Conservation (phyloP, 2,888 invertebrate genomes). For the Andrena haemorrhoa region DNA sequence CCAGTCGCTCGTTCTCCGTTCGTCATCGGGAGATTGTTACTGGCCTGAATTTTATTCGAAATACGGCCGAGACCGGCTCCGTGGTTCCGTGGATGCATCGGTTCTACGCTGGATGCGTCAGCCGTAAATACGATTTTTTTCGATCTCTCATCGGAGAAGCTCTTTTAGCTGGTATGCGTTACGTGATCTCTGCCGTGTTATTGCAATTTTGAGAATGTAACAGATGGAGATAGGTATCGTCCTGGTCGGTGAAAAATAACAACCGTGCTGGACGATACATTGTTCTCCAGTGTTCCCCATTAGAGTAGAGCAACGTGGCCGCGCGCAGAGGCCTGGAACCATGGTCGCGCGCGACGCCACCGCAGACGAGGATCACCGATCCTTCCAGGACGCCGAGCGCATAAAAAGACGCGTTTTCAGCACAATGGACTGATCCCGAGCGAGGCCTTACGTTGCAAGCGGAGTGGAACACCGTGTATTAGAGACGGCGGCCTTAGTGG, state of each 20-base stretch:
- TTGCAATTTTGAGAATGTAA: not conserved
- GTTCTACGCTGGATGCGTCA: slow-evolving; percentile 49
- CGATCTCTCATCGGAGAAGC: not conserved
- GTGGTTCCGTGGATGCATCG: slow-evolving; percentile 59
- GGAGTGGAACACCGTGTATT: slow-evolving; percentile 70
- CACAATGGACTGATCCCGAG: slow-evolving; percentile 64
- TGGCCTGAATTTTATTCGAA: slow-evolving; percentile 82
- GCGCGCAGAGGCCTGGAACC: slow-evolving; percentile 1
- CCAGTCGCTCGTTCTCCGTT: slow-evolving; percentile 56
- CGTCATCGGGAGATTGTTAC: slow-evolving; percentile 73
- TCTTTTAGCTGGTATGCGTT: not conserved
- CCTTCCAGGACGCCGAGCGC: slow-evolving; percentile 57
- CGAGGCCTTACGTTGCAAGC: slow-evolving; percentile 64
- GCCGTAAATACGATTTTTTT: slow-evolving; percentile 41
- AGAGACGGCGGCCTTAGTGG: slow-evolving; percentile 68
- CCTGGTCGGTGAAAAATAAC: not conserved
- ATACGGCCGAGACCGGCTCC: slow-evolving; percentile 61
- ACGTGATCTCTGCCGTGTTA: not conserved
- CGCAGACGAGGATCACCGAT: slow-evolving; percentile 44
- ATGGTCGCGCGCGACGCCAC: slow-evolving; percentile 25
- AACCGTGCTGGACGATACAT: slow-evolving; percentile 3
- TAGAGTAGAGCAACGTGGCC: not conserved
- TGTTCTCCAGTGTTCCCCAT: slow-evolving; percentile 15
- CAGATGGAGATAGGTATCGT: not conserved
- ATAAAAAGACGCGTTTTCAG: slow-evolving; percentile 58